Evolutionary conservation across 2,888 invertebrate species (phyloP), one percentile per base, ranked within the genome.

Genomic region (Aphelenchoides bicaudatus): DNA sequence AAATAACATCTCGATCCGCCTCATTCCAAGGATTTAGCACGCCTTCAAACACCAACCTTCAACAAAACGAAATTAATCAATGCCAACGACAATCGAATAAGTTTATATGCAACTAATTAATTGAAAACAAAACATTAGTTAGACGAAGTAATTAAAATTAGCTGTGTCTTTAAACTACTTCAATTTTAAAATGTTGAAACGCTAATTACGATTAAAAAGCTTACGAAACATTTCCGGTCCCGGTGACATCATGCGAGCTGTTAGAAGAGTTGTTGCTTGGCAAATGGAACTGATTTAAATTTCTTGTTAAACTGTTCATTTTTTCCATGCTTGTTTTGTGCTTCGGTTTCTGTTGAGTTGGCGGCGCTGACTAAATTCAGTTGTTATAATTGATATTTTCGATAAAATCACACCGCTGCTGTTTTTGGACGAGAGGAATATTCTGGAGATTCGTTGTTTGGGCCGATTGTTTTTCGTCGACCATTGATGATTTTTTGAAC

Each of bases 1-100:
- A 81, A 59, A 91, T 83, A 2, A 86, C 84, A 38, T 84, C 81
- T 47, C 88, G 84, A 28, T 89, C 81, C 50, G 85, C 84, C 52
- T 85, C 84, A 79, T 86, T 87, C 79, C 91, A 92, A 0, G 92
- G 92, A 84, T 92, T 88, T 31, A 88, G 78, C 49, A 80, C 78
- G 13, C 78, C 80, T 1, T 70, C 86, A 27, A 70, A 62, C 16
- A 62, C 49, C 19, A 55, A 31, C 13, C 52, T 55, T 29, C 6
- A 55, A 55, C 29, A n/a, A 43, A n/a, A n/a, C 8, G 25, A 6
- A 19, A 25, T 21, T 13, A 13, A 34, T 34, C 50, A 25, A 6
- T 25, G 2, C 2, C 3, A 50, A 10, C 10, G 19, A 52, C n/a
- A 16, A 51, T n/a, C 50, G 5, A 52, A 13, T n/a, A 51, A 19